A percentile compares a stretch with the other conserved stretches of the same genome.
Evolutionary conservation across 1,140 invertebrate genomes (phyloP).

Genomic region (Penaeus chinensis): DNA sequence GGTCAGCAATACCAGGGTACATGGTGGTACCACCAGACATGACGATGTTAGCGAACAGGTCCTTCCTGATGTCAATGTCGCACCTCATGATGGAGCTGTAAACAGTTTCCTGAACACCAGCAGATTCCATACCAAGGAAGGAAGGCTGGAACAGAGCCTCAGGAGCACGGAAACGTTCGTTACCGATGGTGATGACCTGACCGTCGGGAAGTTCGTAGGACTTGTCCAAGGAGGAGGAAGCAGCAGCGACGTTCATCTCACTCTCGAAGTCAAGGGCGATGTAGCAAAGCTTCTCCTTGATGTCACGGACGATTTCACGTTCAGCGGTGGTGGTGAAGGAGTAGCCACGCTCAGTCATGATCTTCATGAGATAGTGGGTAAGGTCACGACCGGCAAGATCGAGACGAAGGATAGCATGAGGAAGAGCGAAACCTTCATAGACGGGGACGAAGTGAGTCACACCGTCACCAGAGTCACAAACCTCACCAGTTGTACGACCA

Average conservation of each 20-base stretch:
- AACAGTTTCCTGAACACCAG: slow-evolving; percentile 65
- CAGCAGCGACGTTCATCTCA: slow-evolving; percentile 92
- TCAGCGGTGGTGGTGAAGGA: slow-evolving; percentile 76
- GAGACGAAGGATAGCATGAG: slow-evolving; percentile 17
- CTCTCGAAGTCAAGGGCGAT: slow-evolving; percentile 74
- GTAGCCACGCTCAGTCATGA: slow-evolving; percentile 82
- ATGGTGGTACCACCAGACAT: slow-evolving; percentile 76
- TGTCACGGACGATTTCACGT: slow-evolving; percentile 91
- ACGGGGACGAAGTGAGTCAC: no score
- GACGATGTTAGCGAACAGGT: slow-evolving; percentile 84
- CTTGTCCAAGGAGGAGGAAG: slow-evolving; percentile 70
- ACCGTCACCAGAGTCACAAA: no score
- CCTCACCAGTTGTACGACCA: no score
- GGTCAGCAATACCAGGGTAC: slow-evolving; percentile 75
- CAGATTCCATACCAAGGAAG: slow-evolving; percentile 89
- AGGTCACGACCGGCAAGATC: slow-evolving; percentile 67
- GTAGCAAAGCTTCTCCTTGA: slow-evolving; percentile 79
- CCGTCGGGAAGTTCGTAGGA: slow-evolving; percentile 91
- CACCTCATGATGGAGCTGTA: slow-evolving; percentile 89
- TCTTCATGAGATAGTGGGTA: slow-evolving; percentile 51
- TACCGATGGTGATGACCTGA: slow-evolving; percentile 94
- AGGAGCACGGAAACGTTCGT: slow-evolving; percentile 96
- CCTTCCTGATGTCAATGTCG: slow-evolving; percentile 74
- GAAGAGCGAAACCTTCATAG: no score
- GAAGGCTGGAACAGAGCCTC: slow-evolving; percentile 96